Evolutionary conservation across 2,797 vertebrate genomes (phyloP), one percentile per base, ranked within the genome.

Genomic region (Cuculus canorus): DNA sequence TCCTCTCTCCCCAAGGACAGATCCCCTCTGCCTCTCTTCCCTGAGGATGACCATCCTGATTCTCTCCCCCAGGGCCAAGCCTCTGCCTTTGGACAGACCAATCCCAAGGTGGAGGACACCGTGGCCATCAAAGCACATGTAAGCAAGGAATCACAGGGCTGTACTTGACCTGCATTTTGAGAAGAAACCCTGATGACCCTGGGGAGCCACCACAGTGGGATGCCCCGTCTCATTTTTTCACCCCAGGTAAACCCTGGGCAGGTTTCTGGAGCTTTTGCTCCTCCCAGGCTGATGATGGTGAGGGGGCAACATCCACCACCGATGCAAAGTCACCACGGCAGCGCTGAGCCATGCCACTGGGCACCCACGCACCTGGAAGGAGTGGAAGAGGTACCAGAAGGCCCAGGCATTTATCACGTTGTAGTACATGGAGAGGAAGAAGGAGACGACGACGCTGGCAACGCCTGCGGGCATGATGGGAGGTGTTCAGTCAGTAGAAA

Each of bases 331-430:
- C 65, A 56, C 61, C 1, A 11, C 5, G 8, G 17, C 1, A 0
- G 7, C 35, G 7, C 19, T 3, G 2, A 82, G 56, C 37, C 6
- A 0, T 22, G 41, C 63, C 0, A 0, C 2, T 1, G 11, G 30
- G n/a, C 1, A 1, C 23, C 33, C 56, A 73, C 96, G 27, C 54
- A 99, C 99, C 98, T 99, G 99, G 97, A 99, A 99, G 86, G 99
- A 99, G 96, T 99, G 98, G 96, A 99, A 99, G 95, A 99, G 98
- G 96, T 99, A 99, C 99, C 99, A 99, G 98, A 99, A 99, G 92
- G 98, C 98, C 99, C 99, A 99, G 82, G 98, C 98, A 0, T 98
- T 99, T 96, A 99, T 98, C 95, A 99, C 96, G 0, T 99, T 99
- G 98, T 99, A 99, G 97, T 99, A 99, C 92, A 99, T 98, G 96